Percentiles rank a stretch among this genome's conserved stretches.
phyloP scores from a whole-genome alignment of 2,113 vertebrate genomes.

The Solea solea region DNA sequence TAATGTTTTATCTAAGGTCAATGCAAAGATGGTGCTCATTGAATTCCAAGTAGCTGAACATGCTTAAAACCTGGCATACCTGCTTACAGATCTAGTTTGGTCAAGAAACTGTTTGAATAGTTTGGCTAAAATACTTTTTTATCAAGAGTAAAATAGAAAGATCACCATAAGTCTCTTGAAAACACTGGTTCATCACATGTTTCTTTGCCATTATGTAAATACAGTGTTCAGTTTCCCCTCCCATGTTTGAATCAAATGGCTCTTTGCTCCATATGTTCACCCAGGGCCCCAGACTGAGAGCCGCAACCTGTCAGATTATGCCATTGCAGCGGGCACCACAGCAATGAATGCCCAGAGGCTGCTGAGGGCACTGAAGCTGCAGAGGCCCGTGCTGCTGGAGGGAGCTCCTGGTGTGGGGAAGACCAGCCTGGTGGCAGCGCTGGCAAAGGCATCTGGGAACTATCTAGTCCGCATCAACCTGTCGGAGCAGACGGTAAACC shows the following conservation, averaged over 20 bases:
- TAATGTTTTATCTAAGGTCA: too few relatives aligned
- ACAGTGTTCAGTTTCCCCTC: neutral
- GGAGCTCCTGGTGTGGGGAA: conserved; percentile 98
- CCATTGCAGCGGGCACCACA: conserved; percentile 91
- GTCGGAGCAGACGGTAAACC: conserved; percentile 93
- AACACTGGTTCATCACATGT: too few relatives aligned
- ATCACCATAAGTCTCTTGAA: too few relatives aligned
- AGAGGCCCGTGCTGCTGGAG: conserved; percentile 92
- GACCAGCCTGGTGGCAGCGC: conserved; percentile 92
- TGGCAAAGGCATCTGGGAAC: conserved; percentile 95
- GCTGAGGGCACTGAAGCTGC: conserved; percentile 90
- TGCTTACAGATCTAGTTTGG: too few relatives aligned
- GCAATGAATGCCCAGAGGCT: conserved; percentile 93
- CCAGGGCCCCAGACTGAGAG: conserved; percentile 84
- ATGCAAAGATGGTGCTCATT: too few relatives aligned
- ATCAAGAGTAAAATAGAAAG: too few relatives aligned
- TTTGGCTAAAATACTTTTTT: too few relatives aligned
- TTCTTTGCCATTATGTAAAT: too few relatives aligned
- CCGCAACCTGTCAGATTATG: conserved; percentile 84
- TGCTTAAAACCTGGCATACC: too few relatives aligned
- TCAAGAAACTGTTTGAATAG: too few relatives aligned
- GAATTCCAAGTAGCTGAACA: too few relatives aligned
- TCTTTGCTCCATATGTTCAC: neutral
- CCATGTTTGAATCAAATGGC: neutral
- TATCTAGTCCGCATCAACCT: conserved; percentile 94